Evolutionary conservation across 2,113 vertebrate genomes (phyloP), one percentile per base, ranked within the genome.

Genomic region (Ailurus styani): DNA sequence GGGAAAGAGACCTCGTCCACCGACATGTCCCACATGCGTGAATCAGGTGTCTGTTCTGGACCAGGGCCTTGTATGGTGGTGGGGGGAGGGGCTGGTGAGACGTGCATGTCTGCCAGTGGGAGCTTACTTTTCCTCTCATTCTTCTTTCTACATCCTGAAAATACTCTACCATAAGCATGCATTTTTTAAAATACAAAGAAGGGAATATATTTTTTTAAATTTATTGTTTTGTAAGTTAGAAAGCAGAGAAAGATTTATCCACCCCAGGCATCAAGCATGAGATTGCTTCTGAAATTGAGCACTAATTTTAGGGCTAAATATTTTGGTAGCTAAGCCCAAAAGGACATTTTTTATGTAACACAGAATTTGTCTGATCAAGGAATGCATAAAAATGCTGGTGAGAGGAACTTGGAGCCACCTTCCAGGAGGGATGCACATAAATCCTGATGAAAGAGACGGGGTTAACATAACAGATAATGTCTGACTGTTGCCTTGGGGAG

Each of bases 11-110:
- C 7, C 2, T 8, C 73, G 0, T 1, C 42, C 18, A 3, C n/a
- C 7, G 31, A 45, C 3, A 4, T 18, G 9, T 15, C 14, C 34
- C 54, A 29, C 17, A 11, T 0, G 0, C 0, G 0, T 9, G 50
- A 15, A 6, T 8, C 14, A 10, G 60, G 7, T 27, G 17, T 66
- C 34, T 7, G 0, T 2, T 21, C 37, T 3, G 40, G 23, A 25
- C 27, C 8, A 21, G 75, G 37, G 13, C 14, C 34, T 40, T 4
- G 15, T 6, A 1, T 17, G 64, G 29, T 3, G 20, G 20, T 2
- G 34, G 4, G 14, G 37, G 52, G 21, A 21, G 6, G 31, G n/a
- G 6, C 57, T 6, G 47, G 23, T 1, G 14, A 13, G 13, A 50
- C 18, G 37, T 52, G 14, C 72, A 15, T 25, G 23, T 13, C 17